These are phyloP conservation scores for Psittacula cyanocephala DNA, from an alignment of 2,113 vertebrate species.

Conservation along the genomic window DNA sequence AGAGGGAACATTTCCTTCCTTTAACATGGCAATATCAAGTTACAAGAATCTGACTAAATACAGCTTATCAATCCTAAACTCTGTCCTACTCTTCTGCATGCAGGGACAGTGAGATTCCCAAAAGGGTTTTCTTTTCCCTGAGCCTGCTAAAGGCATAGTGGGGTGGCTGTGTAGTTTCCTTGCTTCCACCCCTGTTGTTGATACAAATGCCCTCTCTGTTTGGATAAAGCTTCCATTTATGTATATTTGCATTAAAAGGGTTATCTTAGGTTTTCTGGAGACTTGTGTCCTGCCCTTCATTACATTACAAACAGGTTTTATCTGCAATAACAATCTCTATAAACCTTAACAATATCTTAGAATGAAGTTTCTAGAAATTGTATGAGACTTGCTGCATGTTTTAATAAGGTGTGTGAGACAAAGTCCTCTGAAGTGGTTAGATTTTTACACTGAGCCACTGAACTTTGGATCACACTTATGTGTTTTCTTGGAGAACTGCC, in stretches of 20 bases:
- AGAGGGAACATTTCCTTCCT: background rate
- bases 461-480: background rate
- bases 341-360: background rate
- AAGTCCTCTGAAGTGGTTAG: background rate
- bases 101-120: background rate
- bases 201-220: background rate
- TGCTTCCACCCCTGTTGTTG: background rate
- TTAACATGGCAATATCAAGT: background rate
- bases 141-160: background rate
- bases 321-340: background rate
- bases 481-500: background rate
- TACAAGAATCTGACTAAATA: background rate
- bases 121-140: background rate
- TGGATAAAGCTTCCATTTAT: background rate
- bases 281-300: background rate
- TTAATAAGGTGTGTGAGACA: background rate
- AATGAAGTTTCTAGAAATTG: background rate
- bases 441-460: background rate
- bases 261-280: background rate
- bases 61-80: background rate
- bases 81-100: background rate
- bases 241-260: background rate
- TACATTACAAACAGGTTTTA: background rate
- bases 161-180: background rate
- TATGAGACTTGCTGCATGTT: background rate